Conservation (phyloP, 2,113 vertebrate genomes). For the Cynocephalus volans region DNA sequence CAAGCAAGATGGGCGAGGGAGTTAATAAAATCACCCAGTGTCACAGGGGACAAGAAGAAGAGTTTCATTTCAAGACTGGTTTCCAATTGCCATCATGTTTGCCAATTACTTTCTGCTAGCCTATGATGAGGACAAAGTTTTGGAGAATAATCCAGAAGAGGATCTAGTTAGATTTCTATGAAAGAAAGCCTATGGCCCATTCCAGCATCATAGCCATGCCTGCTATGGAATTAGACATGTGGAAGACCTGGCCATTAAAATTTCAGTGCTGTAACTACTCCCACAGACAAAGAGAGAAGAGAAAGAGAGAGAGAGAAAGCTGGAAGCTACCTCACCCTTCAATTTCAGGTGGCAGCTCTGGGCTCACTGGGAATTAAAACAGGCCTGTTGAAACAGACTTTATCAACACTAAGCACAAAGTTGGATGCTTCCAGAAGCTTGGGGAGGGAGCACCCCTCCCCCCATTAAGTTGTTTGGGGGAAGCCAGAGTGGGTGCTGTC, state of each 20-base stretch:
- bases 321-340: neutral
- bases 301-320: neutral
- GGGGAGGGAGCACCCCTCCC: neutral
- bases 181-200: neutral
- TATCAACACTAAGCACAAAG: neutral
- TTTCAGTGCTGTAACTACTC: neutral
- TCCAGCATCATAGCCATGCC: neutral
- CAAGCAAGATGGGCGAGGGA: neutral
- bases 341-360: neutral
- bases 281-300: neutral
- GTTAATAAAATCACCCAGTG: neutral
- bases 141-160: neutral
- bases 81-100: neutral
- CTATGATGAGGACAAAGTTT: neutral
- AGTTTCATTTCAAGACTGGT: neutral
- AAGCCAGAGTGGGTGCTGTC: neutral
- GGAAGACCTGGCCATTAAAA: neutral
- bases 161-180: neutral
- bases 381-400: neutral
- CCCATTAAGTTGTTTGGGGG: neutral
- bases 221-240: neutral
- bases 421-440: neutral
- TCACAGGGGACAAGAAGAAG: conserved; percentile 1
- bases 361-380: neutral
- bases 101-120: neutral